Percentiles rank a stretch among this genome's conserved stretches.
These are phyloP conservation scores for Rhabdomys pumilio DNA, from an alignment of 2,797 vertebrate species.

Conservation along the genomic window DNA sequence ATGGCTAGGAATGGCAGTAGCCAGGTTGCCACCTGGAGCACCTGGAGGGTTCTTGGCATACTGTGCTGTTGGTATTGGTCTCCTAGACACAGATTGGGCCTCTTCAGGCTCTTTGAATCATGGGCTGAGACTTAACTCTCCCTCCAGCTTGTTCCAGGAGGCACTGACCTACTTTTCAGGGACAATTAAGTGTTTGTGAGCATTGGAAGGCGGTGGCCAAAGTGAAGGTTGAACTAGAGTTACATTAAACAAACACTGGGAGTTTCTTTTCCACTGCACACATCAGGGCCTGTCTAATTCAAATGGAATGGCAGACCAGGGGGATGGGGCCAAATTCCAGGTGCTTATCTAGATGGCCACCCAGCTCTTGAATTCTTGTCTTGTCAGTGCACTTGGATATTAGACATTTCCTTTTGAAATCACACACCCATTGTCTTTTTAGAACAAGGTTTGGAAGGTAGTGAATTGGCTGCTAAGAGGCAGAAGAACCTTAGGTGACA, in stretches of 20 bases:
- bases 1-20: conserved; percentile 68
- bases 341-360: conserved; percentile 37
- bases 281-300: background rate
- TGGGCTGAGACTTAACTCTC: conserved; percentile 58
- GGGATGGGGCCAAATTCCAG: conserved; percentile 29
- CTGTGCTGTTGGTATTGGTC: conserved; percentile 68
- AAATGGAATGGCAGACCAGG: conserved; percentile 17
- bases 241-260: conserved; percentile 73
- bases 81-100: conserved; percentile 69
- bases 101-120: conserved; percentile 60
- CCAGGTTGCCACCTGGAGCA: conserved; percentile 67
- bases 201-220: conserved; percentile 68
- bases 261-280: conserved; percentile 64
- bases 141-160: conserved; percentile 71
- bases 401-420: conserved; percentile 32
- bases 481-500: background rate
- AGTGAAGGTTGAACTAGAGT: conserved; percentile 77
- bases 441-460: conserved; percentile 44
- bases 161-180: conserved; percentile 84
- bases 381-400: background rate
- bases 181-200: conserved; percentile 85
- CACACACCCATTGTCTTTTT: conserved; percentile 54
- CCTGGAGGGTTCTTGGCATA: conserved; percentile 36
- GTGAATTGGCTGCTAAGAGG: background rate
- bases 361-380: conserved; percentile 60